Evolutionary conservation across 2,888 invertebrate species (phyloP), one percentile per base, ranked within the genome.

Genomic region (Ochlodes sylvanus): DNA sequence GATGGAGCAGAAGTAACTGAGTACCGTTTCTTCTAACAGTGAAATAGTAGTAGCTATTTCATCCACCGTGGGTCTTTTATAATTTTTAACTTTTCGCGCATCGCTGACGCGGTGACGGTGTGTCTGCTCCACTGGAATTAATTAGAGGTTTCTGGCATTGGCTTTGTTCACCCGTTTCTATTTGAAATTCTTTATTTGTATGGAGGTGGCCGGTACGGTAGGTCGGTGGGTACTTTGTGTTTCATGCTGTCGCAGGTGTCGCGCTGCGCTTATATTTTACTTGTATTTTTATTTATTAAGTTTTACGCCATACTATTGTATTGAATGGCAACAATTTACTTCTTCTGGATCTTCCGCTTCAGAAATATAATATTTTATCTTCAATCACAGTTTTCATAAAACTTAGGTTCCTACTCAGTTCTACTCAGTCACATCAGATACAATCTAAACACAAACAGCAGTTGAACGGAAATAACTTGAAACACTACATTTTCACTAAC

Each of bases 61-160:
- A 27, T 27, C 3, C 2, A 27, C 5, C 5, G 27, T 5, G 5
- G 27, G 27, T 27, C 27, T 4, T 27, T 27, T 27, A 4, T 27
- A 5, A 19, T 3, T 50, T 4, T 9, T 50, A 19, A 7, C 0
- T 4, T 19, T 10, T 50, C 50, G 19, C 10, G 2, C 12, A 50
- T 19, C 50, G 50, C 50, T 50, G 7, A 19, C 19, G 19, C 10
- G 2, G 19, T 17, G 19, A 12, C 19, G 19, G 19, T 12, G 50
- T 50, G 10, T 50, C 12, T 10, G 12, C 50, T 50, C 19, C 19
- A 50, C 12, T 50, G 4, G 50, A 50, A 50, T 50, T 50, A 50
- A 50, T 50, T 19, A 50, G 50, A 50, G 50, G 50, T 50, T 19
- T 50, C 50, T 21, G 19, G 50, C 50, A 12, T 50, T 50, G 50